Conservation (phyloP, 2,797 vertebrate genomes). For the Acanthurus leucopareius region DNA sequence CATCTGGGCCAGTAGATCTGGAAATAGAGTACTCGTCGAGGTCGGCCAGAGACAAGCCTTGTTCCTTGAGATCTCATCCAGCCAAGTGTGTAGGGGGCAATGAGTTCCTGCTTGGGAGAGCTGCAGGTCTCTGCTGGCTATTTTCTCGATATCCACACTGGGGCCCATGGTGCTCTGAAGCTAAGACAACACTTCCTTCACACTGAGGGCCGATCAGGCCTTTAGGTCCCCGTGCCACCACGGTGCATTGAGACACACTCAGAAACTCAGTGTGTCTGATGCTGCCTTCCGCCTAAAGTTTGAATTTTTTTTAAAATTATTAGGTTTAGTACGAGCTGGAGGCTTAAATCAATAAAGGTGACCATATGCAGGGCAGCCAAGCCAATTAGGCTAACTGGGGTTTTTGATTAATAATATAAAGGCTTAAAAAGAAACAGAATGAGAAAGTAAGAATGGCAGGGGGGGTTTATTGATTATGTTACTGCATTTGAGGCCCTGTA, state of each 20-base stretch:
- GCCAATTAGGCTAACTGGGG: conserved; percentile 67
- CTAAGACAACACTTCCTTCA: conserved; percentile 75
- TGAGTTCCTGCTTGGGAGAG: conserved; percentile 76
- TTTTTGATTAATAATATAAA: conserved; percentile 67
- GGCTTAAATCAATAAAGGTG: conserved; percentile 76
- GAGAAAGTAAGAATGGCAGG: conserved; percentile 20
- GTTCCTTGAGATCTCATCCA: conserved; percentile 70
- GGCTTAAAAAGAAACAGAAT: conserved; percentile 38
- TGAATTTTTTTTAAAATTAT: conserved; percentile 72
- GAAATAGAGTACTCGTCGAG: conserved; percentile 86
- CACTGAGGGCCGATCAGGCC: conserved; percentile 43
- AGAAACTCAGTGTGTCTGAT: conserved; percentile 36
- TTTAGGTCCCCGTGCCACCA: conserved; percentile 13
- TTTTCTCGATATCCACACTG: conserved; percentile 71
- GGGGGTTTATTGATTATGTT: conserved; percentile 26
- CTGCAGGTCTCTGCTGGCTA: conserved; percentile 72
- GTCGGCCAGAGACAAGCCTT: conserved; percentile 79
- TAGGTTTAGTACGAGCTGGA: conserved; percentile 64
- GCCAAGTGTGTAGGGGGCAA: conserved; percentile 75
- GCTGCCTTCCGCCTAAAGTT: conserved; percentile 53
- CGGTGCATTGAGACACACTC: conserved; percentile 36
- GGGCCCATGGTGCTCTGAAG: conserved; percentile 49
- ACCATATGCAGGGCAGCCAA: conserved; percentile 53
- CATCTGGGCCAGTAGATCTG: conserved; percentile 89
- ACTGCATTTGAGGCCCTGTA: conserved; percentile 31